Evolutionary conservation across 2,888 invertebrate species (phyloP).

Genomic region (Tetragnatha montana): DNA sequence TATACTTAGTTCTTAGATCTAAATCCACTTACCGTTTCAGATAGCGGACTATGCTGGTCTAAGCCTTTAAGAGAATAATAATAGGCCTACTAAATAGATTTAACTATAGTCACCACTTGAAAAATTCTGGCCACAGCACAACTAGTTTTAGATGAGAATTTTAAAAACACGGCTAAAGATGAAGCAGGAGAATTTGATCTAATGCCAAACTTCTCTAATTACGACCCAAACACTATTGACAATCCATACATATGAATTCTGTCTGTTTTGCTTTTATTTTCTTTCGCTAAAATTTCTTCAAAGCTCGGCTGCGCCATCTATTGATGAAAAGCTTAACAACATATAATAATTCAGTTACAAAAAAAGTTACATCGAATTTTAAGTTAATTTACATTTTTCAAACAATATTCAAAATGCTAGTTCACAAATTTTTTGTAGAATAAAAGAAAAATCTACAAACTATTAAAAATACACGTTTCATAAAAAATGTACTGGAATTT

Average conservation of each 20-base stretch:
- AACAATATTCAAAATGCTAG: no score
- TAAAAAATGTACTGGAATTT: no score
- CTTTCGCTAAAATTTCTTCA: slow-evolving; percentile 32
- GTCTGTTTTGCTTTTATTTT: slow-evolving; percentile 56
- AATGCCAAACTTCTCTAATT: slow-evolving; percentile 47
- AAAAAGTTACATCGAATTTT: no score
- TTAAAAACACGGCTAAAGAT: background rate
- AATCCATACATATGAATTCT: slow-evolving; percentile 60
- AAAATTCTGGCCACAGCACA: background rate
- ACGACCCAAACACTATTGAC: slow-evolving; percentile 57
- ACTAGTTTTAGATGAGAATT: background rate
- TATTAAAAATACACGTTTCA: no score
- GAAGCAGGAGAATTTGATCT: slow-evolving; percentile 26
- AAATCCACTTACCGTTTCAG: background rate
- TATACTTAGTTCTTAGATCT: background rate
- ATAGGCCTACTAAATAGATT: slow-evolving; percentile 58
- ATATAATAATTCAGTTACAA: background rate
- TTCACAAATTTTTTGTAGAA: no score
- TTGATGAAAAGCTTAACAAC: background rate
- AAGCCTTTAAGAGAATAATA: slow-evolving; percentile 38
- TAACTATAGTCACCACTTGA: background rate
- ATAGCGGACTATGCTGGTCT: slow-evolving; percentile 1
- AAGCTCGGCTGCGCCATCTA: slow-evolving; percentile 49
- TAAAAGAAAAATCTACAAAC: no score
- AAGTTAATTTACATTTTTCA: no score